phyloP scores from a whole-genome alignment of 2,797 vertebrate genomes.

The Luscinia megarhynchos region DNA sequence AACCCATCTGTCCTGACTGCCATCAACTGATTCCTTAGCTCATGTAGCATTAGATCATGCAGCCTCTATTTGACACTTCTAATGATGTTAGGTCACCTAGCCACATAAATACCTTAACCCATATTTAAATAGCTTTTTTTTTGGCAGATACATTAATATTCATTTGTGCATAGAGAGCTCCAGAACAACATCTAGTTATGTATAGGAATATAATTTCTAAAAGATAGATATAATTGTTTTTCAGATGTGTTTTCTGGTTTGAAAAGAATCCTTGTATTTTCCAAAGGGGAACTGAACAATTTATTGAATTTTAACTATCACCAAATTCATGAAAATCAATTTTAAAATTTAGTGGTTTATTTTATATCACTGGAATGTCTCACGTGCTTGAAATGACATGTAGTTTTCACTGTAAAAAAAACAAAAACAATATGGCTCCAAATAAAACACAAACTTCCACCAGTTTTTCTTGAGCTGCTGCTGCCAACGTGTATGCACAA shows the following conservation, averaged over 20 bases:
- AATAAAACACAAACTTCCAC: neutral
- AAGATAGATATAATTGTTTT: neutral
- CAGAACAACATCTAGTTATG: neutral
- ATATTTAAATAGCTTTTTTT: neutral
- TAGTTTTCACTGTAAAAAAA: neutral
- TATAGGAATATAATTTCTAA: neutral
- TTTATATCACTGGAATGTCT: neutral
- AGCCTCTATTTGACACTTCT: neutral
- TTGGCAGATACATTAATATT: neutral
- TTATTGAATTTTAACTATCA: neutral
- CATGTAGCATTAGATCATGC: neutral
- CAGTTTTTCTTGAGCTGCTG: neutral
- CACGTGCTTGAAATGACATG: neutral
- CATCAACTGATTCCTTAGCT: neutral
- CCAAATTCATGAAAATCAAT: neutral
- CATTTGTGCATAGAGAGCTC: neutral
- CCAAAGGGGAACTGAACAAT: neutral
- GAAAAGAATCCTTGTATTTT: neutral
- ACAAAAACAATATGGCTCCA: neutral
- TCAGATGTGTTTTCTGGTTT: neutral
- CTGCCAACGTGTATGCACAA: neutral
- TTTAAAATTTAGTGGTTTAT: neutral
- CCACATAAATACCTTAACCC: neutral
- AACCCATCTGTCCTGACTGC: neutral
- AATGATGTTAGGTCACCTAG: neutral